These are phyloP conservation scores for Zeus faber DNA, from an alignment of 2,113 vertebrate species.

Conservation along the genomic window DNA sequence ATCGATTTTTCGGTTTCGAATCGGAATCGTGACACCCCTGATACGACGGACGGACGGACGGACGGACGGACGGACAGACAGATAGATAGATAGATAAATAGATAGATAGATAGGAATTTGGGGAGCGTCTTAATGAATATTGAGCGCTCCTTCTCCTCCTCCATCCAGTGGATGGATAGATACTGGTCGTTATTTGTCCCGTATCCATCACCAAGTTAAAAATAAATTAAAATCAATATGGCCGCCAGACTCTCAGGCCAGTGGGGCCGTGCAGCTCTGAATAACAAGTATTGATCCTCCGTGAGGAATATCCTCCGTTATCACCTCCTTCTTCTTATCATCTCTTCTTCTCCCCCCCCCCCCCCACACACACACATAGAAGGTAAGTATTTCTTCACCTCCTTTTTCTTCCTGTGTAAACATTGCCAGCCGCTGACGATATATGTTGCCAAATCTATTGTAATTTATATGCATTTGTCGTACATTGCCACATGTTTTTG, in stretches of 20 bases:
- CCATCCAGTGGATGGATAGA: slow-evolving; percentile 78
- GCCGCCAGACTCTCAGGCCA: slow-evolving; percentile 64
- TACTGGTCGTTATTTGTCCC: slow-evolving; percentile 80
- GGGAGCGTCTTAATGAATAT: slow-evolving; percentile 76
- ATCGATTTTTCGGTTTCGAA: too few relatives aligned
- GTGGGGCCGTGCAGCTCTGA: slow-evolving; percentile 66
- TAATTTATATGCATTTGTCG: too few relatives aligned
- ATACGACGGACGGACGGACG: too few relatives aligned
- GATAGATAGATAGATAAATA: too few relatives aligned
- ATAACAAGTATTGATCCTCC: slow-evolving; percentile 79
- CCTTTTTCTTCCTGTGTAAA: slow-evolving; percentile 35
- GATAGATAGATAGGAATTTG: too few relatives aligned
- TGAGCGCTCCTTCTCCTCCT: slow-evolving; percentile 73
- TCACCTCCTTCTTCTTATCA: slow-evolving; percentile 72
- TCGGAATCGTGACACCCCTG: too few relatives aligned
- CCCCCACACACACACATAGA: slow-evolving; percentile 33
- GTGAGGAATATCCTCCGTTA: slow-evolving; percentile 77
- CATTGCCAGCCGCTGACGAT: slow-evolving; percentile 38
- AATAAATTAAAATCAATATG: slow-evolving; percentile 82
- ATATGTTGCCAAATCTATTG: too few relatives aligned
- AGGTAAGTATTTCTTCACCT: slow-evolving; percentile 66
- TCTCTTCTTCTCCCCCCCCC: slow-evolving; percentile 45
- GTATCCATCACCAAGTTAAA: slow-evolving; percentile 83
- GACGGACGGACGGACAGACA: too few relatives aligned
- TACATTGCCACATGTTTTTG: too few relatives aligned